Base-by-base conservation (phyloP, 2,797 vertebrate genomes). In the Chaetophractus vellerosus region DNA sequence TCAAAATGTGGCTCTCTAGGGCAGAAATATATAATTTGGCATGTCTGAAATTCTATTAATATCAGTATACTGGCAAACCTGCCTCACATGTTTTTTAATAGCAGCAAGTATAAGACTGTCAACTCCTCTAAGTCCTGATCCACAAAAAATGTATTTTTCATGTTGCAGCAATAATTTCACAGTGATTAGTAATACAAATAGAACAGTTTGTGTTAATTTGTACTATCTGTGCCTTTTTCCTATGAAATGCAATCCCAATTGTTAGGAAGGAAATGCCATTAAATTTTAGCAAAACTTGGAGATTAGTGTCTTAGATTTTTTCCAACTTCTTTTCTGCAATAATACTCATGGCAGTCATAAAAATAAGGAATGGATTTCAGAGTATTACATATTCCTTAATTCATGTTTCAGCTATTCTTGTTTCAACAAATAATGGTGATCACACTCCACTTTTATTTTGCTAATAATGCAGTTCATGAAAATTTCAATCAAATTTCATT, bases 131-230 rank as follows among this genome's bases (percentile, higher is more conserved):
- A 59, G 1, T 86, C 2, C 26, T 83, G 12, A 93, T 68, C 24
- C 80, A 75, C 87, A 80, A 74, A 96, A 95, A 89, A 23, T 26
- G 26, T 50, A 71, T 55, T 45, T 91, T 81, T 91, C 75, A 64
- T 81, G 78, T 68, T 88, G 18, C 36, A 91, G 72, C 78, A 85
- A 91, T 85, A 88, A 93, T 92, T 85, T 69, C 71, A 85, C 33
- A 38, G 52, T 89, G 50, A 93, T 91, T 90, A 83, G 12, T 66
- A 84, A 75, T 33, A 91, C 9, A 91, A 89, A 71, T 26, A 86
- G 26, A 90, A 79, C 9, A 48, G 6, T 64, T 31, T 78, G 24
- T 88, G 15, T 19, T 72, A 86, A 33, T 91, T 80, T 69, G 85
- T 38, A 21, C 23, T 93, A 90, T 48, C 5, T 79, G 6, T 1